Percentiles rank a stretch among this genome's conserved stretches.
Conservation (phyloP, 2,888 invertebrate species). For the Xestia xanthographa region DNA sequence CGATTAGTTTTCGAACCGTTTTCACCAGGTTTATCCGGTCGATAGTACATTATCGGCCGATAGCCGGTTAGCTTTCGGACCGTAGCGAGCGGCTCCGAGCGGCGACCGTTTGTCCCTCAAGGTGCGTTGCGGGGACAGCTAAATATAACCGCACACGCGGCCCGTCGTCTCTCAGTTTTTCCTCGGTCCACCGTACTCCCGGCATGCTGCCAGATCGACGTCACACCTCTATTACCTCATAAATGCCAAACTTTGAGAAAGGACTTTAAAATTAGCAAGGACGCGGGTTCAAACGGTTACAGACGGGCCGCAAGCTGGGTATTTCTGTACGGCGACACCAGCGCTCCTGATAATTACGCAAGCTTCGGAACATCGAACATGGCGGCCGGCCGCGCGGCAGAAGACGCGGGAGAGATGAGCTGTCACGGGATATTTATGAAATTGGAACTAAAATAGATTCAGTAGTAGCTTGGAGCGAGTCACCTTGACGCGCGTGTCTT, state of each 20-base stretch:
- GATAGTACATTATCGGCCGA: constrained; percentile 65
- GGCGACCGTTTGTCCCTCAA: constrained; percentile 79
- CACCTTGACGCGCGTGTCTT: constrained; percentile 88
- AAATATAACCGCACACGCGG: constrained; percentile 72
- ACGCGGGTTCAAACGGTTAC: constrained; percentile 79
- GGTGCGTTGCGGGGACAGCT: constrained; percentile 80
- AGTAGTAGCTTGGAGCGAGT: constrained; percentile 88
- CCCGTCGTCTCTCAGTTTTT: constrained; percentile 81
- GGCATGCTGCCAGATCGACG: constrained; percentile 89
- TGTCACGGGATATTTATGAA: constrained; percentile 91
- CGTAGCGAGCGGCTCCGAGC: constrained; percentile 64
- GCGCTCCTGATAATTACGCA: constrained; percentile 84
- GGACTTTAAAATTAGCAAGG: constrained; percentile 90
- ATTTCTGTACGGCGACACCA: constrained; percentile 76
- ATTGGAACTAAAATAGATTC: constrained; percentile 89
- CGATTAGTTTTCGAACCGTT: constrained; percentile 86
- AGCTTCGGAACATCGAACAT: constrained; percentile 79
- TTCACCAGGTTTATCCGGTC: constrained; percentile 67
- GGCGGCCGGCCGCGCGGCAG: constrained; percentile 82
- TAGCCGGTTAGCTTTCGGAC: constrained; percentile 51
- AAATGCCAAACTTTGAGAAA: constrained; percentile 88
- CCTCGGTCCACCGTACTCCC: constrained; percentile 84
- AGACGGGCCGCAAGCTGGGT: constrained; percentile 69
- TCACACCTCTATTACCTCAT: constrained; percentile 88
- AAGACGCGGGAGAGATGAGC: constrained; percentile 89